These are phyloP conservation scores for Trichogramma evanescens DNA, from an alignment of 2,888 invertebrate species.

Conservation along the genomic window DNA sequence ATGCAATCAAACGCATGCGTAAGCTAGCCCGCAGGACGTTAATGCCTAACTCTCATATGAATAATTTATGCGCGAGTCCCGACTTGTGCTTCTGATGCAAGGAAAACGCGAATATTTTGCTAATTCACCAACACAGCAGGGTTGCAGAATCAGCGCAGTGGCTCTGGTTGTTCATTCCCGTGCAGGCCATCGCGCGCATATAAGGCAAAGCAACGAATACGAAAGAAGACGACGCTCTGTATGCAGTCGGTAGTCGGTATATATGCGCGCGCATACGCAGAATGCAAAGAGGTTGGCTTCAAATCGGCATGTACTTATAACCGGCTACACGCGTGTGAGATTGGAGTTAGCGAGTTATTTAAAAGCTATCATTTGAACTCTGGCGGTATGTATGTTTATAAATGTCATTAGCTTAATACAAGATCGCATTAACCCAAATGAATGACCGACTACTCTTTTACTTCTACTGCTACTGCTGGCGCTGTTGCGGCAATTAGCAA, in stretches of 20 bases:
- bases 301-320: constrained; percentile 22
- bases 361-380: constrained; percentile 29
- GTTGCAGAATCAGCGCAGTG: no score
- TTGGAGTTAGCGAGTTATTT: constrained; percentile 34
- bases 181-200: no score
- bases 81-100: neutral
- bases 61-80: constrained; percentile 14
- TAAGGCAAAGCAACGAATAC: neutral
- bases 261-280: constrained; percentile 4
- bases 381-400: no score
- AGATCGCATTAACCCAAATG: constrained; percentile 34
- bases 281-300: constrained; percentile 2
- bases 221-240: constrained; percentile 18
- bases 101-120: constrained; percentile 19
- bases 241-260: constrained; percentile 28
- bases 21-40: neutral
- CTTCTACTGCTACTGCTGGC: no score
- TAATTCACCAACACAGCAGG: constrained; percentile 8
- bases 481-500: no score
- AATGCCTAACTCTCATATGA: constrained; percentile 10
- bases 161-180: no score
- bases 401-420: constrained; percentile 28
- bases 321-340: constrained; percentile 22
- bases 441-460: constrained; percentile 23
- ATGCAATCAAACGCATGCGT: constrained; percentile 3